Conservation (phyloP, 2,113 vertebrate species). For the Gymnarchus niloticus region DNA sequence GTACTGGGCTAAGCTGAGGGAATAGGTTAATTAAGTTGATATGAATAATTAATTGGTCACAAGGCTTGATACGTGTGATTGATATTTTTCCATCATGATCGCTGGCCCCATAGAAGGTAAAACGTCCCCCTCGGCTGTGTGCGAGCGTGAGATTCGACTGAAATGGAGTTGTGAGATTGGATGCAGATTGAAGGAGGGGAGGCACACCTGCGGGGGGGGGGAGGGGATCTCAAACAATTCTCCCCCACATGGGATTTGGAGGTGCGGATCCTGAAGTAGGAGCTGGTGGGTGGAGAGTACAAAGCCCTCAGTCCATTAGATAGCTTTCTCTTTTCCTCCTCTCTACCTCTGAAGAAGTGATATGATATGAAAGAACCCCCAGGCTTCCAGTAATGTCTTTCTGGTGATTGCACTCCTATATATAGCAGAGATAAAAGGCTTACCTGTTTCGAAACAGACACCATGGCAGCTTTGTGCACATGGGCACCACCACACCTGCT, state of each 20-base stretch:
- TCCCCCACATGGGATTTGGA: conserved; percentile 34
- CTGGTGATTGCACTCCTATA: conserved; percentile 21
- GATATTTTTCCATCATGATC: conserved; percentile 51
- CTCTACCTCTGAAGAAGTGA: background rate
- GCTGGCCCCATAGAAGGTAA: conserved; percentile 34
- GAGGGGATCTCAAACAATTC: conserved; percentile 34
- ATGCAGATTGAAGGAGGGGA: conserved; percentile 41
- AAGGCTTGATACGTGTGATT: conserved; percentile 66
- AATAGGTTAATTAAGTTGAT: conserved; percentile 65
- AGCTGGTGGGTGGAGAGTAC: conserved; percentile 18
- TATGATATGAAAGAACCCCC: conserved; percentile 14
- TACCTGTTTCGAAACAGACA: background rate
- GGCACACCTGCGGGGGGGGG: conserved; percentile 29
- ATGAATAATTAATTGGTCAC: conserved; percentile 74
- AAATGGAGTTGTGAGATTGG: conserved; percentile 42
- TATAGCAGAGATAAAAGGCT: conserved; percentile 18
- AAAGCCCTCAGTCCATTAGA: conserved; percentile 22
- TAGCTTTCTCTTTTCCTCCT: background rate
- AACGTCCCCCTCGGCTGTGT: conserved; percentile 45
- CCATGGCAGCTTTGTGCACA: background rate
- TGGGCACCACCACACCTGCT: background rate
- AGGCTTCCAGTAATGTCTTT: conserved; percentile 13
- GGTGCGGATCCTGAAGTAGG: conserved; percentile 28
- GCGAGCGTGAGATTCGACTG: conserved; percentile 26
- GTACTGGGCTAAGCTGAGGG: conserved; percentile 35